Evolutionary conservation across 2,113 vertebrate genomes (phyloP), one percentile per base, ranked within the genome.

Genomic region (Heterotis niloticus): DNA sequence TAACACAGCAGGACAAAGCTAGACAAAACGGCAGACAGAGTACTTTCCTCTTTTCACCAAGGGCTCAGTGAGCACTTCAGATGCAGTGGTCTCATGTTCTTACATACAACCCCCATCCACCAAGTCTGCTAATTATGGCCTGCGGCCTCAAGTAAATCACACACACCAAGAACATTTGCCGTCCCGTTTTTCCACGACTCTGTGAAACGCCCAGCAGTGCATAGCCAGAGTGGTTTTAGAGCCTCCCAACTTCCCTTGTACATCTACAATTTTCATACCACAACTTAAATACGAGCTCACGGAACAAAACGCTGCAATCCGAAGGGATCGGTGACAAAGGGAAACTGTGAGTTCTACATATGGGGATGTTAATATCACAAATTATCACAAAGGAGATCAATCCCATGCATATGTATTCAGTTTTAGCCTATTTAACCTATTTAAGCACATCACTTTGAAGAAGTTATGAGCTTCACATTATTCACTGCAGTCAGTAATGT

Each of bases 111-210:
- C 72, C 24, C 23, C n/a, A 26, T 18, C 72, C 72, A 59, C 0
- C 18, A 17, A 29, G 72, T 18, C 23, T 26, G 5, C 72, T 60
- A 75, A 75, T 71, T 51, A 70, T 78, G 67, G 77, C 17, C 57
- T 62, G 57, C 4, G 66, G 74, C n/a, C 17, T 60, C 26, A 14
- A 18, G 7, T 54, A 29, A 29, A 67, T 59, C n/a, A n/a, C 52
- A 67, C 29, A 4, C 10, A 57, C 5, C 12, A 70, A 56, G 10
- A 51, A 69, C 18, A 10, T 68, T 69, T 29, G 1, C n/a, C n/a
- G n/a, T 23, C 51, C n/a, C 56, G 34, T 78, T 59, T 78, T 78
- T 78, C 60, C 76, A 28, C 17, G 44, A 72, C 64, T 24, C 24
- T 10, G 10, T 12, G 29, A 60, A 78, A 56, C 52, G 23, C 12